Evolutionary conservation across 2,888 invertebrate genomes (phyloP), one percentile per base, ranked within the genome.

Genomic region (Platycnemis pennipes): DNA sequence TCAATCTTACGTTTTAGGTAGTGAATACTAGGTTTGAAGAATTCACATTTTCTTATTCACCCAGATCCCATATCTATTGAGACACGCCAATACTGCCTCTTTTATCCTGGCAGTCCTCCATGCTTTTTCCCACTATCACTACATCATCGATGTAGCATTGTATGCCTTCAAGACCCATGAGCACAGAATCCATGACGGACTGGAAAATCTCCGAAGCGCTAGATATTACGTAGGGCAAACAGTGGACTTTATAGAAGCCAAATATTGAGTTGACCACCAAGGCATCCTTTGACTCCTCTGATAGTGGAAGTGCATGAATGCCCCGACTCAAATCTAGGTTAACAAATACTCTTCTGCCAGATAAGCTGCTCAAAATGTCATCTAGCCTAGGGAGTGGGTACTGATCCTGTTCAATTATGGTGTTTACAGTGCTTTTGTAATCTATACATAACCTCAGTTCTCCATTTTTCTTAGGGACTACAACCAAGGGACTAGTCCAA

Each of bases 231-330:
- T 95, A 96, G 95, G 95, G 95, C 88, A 96, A 94, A 19, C 96
- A 94, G 13, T 95, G 96, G 91, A 95, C 95, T 94, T 95, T 94
- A 94, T 95, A 96, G 19, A 96, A 94, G 4, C 96, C 96, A 94
- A 96, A 96, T 94, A 96, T 96, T 1, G 96, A 96, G 94, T 94
- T 96, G 88, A 96, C 95, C 0, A 96, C 96, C n/a, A 96, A 94
- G 26, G 95, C 95, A n/a, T 96, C 95, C 94, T 95, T 95, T 94
- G 95, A 95, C 44, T 96, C 95, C 3, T 95, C 95, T 53, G 95
- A 95, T 46, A 96, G 95, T 95, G 96, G 95, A 42, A 96, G 86
- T 94, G 96, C 96, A 94, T 96, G 95, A 94, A 96, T 96, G 5
- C 96, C 96, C 88, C 95, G 95, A 2, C 94, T 94, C 31, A 96